A percentile compares a stretch with the other conserved stretches of the same genome.
Evolutionary conservation across 2,888 invertebrate species (phyloP).

Genomic region (Gastracanthus pulcherrimus): DNA sequence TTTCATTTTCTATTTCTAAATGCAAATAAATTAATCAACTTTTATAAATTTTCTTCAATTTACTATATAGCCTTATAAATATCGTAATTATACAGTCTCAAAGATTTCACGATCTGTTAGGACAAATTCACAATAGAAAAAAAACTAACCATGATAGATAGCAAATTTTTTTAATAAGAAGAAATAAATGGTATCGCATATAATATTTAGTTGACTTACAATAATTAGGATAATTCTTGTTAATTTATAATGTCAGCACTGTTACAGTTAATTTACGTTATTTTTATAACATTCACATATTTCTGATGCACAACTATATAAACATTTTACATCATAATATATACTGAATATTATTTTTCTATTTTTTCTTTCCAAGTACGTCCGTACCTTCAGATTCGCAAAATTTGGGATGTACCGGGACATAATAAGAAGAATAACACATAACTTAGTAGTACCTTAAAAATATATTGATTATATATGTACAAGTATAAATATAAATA

Average conservation of each 20-base stretch:
- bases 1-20: slow-evolving; percentile 7
- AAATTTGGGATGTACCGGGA: slow-evolving; percentile 6
- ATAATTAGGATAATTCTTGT: slow-evolving; percentile 12
- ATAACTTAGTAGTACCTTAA: slow-evolving; percentile 40
- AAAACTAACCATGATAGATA: slow-evolving; percentile 19
- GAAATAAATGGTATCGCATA: slow-evolving; percentile 27
- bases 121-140: slow-evolving; percentile 41
- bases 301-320: slow-evolving; percentile 40
- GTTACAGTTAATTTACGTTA: slow-evolving; percentile 48
- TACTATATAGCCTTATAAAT: slow-evolving; percentile 32
- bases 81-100: slow-evolving; percentile 33
- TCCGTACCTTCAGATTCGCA: slow-evolving; percentile 20
- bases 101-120: slow-evolving; percentile 25
- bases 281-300: slow-evolving; percentile 49
- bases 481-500: slow-evolving; percentile 47
- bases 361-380: neutral
- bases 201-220: slow-evolving; percentile 43
- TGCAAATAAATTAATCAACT: slow-evolving; percentile 6
- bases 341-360: slow-evolving; percentile 27
- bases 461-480: slow-evolving; percentile 43
- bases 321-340: slow-evolving; percentile 50
- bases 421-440: slow-evolving; percentile 39
- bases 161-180: neutral
- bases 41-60: neutral
- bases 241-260: slow-evolving; percentile 36